Evolutionary conservation across 2,113 vertebrate species (phyloP).

Genomic region (Azemiops feae): DNA sequence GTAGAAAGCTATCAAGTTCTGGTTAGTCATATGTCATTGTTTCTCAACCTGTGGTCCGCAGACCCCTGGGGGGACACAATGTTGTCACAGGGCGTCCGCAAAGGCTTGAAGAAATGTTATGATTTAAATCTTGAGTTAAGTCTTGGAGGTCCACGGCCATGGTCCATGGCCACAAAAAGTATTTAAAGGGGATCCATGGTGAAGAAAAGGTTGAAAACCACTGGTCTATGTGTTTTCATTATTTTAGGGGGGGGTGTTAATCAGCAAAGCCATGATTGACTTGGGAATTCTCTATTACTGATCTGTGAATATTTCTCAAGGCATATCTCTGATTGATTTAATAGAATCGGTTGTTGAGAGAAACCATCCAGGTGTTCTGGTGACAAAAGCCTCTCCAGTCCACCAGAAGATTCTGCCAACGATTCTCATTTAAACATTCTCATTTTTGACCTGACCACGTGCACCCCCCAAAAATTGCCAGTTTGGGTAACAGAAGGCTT

Average conservation of each 20-base stretch:
- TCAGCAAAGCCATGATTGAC: neutral
- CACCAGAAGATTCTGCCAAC: neutral
- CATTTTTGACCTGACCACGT: neutral
- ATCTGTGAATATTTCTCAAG: neutral
- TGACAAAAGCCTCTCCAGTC: neutral
- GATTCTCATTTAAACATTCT: neutral
- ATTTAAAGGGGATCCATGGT: no score
- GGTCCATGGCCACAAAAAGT: no score
- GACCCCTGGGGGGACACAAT: no score
- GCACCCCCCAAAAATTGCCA: neutral
- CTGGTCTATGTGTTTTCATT: neutral
- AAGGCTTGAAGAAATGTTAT: no score
- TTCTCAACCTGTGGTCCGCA: no score
- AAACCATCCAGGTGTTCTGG: neutral
- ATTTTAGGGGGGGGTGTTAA: neutral
- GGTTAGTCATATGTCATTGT: no score
- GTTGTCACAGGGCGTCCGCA: no score
- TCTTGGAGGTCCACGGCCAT: no score
- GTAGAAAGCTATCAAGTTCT: neutral
- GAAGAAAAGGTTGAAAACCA: no score
- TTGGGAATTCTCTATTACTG: neutral
- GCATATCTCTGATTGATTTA: neutral
- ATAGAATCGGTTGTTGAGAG: neutral
- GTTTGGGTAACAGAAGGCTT: neutral
- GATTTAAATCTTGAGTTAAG: no score